A percentile compares a stretch with the other conserved stretches of the same genome.
Evolutionary conservation across 2,113 vertebrate species (phyloP).

Genomic region (Sterna hirundo): DNA sequence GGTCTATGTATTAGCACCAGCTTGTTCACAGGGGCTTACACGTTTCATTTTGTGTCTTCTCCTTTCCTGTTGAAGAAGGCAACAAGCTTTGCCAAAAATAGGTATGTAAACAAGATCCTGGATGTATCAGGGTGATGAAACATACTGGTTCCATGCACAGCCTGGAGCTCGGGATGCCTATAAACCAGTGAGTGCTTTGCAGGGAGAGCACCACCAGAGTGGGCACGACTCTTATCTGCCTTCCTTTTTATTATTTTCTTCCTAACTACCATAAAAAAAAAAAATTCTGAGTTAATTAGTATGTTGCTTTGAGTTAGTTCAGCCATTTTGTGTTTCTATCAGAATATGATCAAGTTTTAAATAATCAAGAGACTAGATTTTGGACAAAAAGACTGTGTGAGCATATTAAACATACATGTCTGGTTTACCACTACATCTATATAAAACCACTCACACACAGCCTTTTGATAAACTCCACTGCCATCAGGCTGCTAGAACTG

Average conservation of each 20-base stretch:
- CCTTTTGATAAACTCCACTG: background rate
- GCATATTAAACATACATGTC: background rate
- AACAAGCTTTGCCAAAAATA: background rate
- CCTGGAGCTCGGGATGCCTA: background rate
- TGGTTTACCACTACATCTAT: background rate
- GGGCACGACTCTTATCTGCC: background rate
- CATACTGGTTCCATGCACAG: background rate
- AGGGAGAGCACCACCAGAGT: background rate
- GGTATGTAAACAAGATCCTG: background rate
- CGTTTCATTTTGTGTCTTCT: background rate
- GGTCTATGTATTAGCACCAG: background rate
- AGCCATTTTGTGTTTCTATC: background rate
- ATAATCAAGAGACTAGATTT: background rate
- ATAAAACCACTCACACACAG: background rate
- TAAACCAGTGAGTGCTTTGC: background rate
- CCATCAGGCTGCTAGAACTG: background rate
- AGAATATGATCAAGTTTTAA: background rate
- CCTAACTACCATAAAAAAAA: background rate
- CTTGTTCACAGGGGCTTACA: background rate
- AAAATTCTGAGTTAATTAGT: background rate
- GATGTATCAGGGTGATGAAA: background rate
- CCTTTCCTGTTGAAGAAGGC: background rate
- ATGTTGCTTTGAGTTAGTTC: background rate
- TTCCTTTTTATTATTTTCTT: background rate
- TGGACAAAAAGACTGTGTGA: background rate